Base-by-base conservation (phyloP, 2,797 vertebrate species). In the Malacoraja senta region DNA sequence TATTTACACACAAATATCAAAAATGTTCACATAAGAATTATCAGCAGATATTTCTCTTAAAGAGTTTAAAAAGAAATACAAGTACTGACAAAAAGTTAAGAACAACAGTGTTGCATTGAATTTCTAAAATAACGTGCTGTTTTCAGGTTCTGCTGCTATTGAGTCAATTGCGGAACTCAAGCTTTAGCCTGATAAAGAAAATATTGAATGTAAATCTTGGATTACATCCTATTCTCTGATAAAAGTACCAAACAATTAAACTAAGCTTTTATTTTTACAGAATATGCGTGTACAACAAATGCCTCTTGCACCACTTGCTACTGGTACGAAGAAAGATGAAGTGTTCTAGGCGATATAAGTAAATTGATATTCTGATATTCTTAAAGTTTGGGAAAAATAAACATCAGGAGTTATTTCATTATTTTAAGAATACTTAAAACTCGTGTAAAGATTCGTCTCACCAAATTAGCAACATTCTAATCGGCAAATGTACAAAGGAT, bases 381-480 rank as follows among this genome's bases (percentile, higher is more conserved):
- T 91, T 74, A 74, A 91, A 91, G 35, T 71, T 76, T 92, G 72
- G 72, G 44, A 38, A 91, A 72, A 38, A 72, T 32, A 91, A 74
- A 91, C 68, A 71, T 1, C 12, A 68, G 35, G 15, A 68, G n/a
- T 65, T 26, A 21, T 44, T 38, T 4, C 35, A 19, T 71, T 91
- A 19, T 91, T 24, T 38, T 91, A 91, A 91, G 88, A 71, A 91
- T 91, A 65, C 86, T 91, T 91, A 91, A 68, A 91, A 91, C 38
- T 74, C 68, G 68, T 26, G 53, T 91, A 92, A 92, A 53, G 74
- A 92, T 76, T 76, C 35, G 2, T 76, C 90, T 4, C 72, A 92
- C 35, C 72, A 74, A 92, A 92, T 91, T 91, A 29, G 90, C 68
- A 74, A 92, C 10, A 74, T 74, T 53, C 74, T 24, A 29, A 8